Percentiles rank a stretch among this genome's conserved stretches.
Evolutionary conservation across 2,888 invertebrate species (phyloP).

Genomic region (Xanthia togata): DNA sequence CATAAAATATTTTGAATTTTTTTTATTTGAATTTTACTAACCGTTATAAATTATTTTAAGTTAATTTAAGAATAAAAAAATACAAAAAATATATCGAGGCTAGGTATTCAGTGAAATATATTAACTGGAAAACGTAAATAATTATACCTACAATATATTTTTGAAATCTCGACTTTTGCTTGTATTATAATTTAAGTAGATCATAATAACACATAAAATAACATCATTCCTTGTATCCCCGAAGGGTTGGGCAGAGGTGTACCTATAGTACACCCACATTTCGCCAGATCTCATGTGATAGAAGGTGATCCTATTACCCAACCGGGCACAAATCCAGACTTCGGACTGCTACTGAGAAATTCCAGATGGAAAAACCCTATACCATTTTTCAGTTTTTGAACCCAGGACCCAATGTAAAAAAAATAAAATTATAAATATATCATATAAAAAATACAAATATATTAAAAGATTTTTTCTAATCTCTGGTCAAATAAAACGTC

Average conservation of each 20-base stretch:
- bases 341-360: neutral
- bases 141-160: slow-evolving; percentile 9
- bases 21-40: no score
- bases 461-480: neutral
- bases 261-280: no score
- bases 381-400: neutral
- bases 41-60: slow-evolving; percentile 50
- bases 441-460: no score
- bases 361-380: neutral
- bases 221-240: neutral
- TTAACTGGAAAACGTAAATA: slow-evolving; percentile 17
- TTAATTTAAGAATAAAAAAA: slow-evolving; percentile 24
- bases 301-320: neutral
- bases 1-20: no score
- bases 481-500: slow-evolving; percentile 47
- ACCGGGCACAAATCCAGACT: neutral
- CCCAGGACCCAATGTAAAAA: no score
- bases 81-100: neutral
- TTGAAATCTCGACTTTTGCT: neutral
- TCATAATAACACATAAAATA: neutral
- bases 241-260: neutral
- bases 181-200: slow-evolving; percentile 18
- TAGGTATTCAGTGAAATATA: no score
- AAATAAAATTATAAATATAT: no score
- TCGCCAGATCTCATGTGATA: neutral